phyloP scores from a whole-genome alignment of 2,113 vertebrate genomes.

The Puntigrus tetrazona region DNA sequence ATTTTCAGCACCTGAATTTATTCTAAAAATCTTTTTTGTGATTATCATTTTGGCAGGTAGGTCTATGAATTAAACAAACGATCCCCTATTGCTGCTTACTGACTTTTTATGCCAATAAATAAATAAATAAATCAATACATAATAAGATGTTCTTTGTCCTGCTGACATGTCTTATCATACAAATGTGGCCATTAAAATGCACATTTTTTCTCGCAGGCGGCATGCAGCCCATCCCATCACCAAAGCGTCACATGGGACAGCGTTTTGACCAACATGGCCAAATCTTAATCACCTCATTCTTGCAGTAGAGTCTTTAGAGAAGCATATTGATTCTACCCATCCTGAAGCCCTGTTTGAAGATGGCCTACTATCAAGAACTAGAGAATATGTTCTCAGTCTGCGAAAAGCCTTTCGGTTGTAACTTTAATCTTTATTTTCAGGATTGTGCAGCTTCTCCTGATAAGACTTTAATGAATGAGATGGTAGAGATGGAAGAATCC shows the following conservation, averaged over 20 bases:
- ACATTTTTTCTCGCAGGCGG: too few species aligned
- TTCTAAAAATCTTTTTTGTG: background rate
- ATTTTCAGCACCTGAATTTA: background rate
- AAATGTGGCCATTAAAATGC: too few species aligned
- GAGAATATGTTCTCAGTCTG: background rate
- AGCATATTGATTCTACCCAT: background rate
- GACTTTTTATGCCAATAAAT: background rate
- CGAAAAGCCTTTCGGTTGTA: background rate
- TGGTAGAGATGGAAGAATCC: background rate
- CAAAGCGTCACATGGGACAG: background rate
- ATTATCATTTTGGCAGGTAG: background rate
- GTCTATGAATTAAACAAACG: background rate
- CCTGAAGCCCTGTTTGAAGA: background rate
- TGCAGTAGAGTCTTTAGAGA: background rate
- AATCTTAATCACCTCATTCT: background rate
- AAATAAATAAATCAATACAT: too few species aligned
- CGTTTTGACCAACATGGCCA: background rate
- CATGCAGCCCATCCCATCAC: too few species aligned
- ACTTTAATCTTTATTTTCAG: slow-evolving; percentile 1
- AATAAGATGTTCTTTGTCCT: too few species aligned
- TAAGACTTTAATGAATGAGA: slow-evolving; percentile 24
- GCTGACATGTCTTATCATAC: too few species aligned
- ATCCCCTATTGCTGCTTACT: background rate
- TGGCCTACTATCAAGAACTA: background rate
- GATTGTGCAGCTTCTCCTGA: background rate